Percentiles rank a stretch among this genome's conserved stretches.
Conservation (phyloP, 1,140 invertebrate species). For the Trachelipus rathkii region DNA sequence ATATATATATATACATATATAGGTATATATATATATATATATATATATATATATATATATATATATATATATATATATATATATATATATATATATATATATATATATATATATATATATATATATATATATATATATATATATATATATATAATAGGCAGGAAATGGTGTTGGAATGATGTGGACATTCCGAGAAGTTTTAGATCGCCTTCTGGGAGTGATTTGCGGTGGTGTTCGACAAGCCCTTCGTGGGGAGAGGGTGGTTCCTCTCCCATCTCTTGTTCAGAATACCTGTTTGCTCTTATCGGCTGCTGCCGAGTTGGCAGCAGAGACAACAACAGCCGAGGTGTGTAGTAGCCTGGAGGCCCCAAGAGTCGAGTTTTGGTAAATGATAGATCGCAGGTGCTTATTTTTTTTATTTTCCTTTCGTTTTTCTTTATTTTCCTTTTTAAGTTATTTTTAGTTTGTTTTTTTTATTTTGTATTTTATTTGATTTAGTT, state of each 20-base stretch:
- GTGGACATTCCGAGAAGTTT: conserved; percentile 78
- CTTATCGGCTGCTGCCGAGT: conserved; percentile 76
- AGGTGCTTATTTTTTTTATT: background rate
- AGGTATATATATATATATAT: too few relatives aligned
- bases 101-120: conserved; percentile 20
- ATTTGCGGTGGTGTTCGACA: conserved; percentile 71
- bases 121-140: conserved; percentile 12
- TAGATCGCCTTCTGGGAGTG: conserved; percentile 75
- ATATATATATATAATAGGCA: background rate
- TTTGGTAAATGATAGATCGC: background rate
- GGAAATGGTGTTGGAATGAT: conserved; percentile 44
- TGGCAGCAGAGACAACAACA: conserved; percentile 66
- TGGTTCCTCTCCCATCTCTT: conserved; percentile 59
- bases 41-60: conserved; percentile 10
- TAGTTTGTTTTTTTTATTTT: background rate
- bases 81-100: conserved; percentile 20
- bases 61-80: conserved; percentile 17
- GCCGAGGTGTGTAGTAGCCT: conserved; percentile 40
- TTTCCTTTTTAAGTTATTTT: too few relatives aligned
- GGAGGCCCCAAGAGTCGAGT: background rate
- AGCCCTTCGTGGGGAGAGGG: conserved; percentile 59
- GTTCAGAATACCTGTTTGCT: conserved; percentile 81
- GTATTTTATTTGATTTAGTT: conserved; percentile 3
- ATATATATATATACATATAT: too few relatives aligned
- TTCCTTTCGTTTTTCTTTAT: too few relatives aligned